phyloP scores from a whole-genome alignment of 92 coral and sea anemone species.

The Umimayanthus chanpuru region DNA sequence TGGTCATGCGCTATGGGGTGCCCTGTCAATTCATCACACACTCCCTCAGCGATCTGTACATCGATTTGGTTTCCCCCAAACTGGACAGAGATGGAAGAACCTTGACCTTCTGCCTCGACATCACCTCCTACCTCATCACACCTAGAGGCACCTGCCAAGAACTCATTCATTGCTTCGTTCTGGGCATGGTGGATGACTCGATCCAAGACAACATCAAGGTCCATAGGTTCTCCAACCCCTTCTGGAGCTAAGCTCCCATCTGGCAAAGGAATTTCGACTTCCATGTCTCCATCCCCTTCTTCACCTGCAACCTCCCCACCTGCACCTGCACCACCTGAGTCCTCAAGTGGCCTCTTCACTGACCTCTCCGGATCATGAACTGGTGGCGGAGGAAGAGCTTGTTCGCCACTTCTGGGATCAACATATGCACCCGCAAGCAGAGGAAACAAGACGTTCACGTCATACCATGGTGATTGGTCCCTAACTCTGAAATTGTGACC shows the following conservation, averaged over 20 bases:
- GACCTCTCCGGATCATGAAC: too few relatives aligned
- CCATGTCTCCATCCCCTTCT: too few relatives aligned
- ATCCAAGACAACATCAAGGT: constrained; percentile 20
- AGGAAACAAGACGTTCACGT: background rate
- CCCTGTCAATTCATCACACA: too few relatives aligned
- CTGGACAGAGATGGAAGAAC: constrained; percentile 23
- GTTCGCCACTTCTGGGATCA: too few relatives aligned
- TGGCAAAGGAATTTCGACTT: too few relatives aligned
- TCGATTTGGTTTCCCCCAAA: constrained; percentile 13
- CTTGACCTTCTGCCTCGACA: constrained; percentile 32
- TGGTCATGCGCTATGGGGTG: too few relatives aligned
- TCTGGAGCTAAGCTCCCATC: too few relatives aligned
- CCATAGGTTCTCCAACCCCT: background rate
- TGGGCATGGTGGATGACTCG: constrained; percentile 19
- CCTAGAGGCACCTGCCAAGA: constrained; percentile 32
- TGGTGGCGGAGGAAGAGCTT: too few relatives aligned
- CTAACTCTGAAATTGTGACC: too few relatives aligned
- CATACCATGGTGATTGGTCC: too few relatives aligned
- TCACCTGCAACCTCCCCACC: background rate
- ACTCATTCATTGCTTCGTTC: constrained; percentile 11
- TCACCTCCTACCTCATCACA: constrained; percentile 31
- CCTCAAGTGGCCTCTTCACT: too few relatives aligned
- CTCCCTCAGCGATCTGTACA: background rate
- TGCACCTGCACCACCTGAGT: background rate
- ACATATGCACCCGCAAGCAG: constrained; percentile 8